A percentile compares a stretch with the other conserved stretches of the same genome.
Conservation (phyloP, 2,888 invertebrate species). For the Lysandra bellargus region DNA sequence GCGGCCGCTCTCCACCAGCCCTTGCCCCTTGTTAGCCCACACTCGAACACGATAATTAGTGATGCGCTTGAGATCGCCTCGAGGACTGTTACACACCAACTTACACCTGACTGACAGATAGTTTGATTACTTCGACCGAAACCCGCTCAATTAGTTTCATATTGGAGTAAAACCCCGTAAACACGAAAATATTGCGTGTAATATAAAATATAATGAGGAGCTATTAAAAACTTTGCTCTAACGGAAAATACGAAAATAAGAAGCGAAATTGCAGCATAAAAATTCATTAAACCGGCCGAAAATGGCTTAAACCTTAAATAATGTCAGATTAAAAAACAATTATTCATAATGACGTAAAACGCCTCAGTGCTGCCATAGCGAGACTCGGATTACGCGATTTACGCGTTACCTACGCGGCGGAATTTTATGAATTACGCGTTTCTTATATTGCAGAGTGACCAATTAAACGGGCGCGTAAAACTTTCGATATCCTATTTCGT, state of each 20-base stretch:
- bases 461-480: constrained; percentile 48
- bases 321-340: constrained; percentile 44
- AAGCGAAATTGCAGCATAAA: constrained; percentile 34
- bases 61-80: constrained; percentile 42
- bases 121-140: not conserved
- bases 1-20: constrained; percentile 33
- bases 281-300: constrained; percentile 34
- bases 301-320: constrained; percentile 38
- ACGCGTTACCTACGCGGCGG: constrained; percentile 47
- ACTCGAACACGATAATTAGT: constrained; percentile 43
- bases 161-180: not conserved
- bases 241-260: constrained; percentile 34
- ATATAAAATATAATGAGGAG: constrained; percentile 28
- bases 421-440: constrained; percentile 50
- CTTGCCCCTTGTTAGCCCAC: constrained; percentile 42
- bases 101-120: constrained; percentile 12
- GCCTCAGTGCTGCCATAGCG: constrained; percentile 41
- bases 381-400: constrained; percentile 44
- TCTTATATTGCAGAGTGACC: constrained; percentile 51
- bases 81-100: constrained; percentile 33
- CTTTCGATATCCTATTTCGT: constrained; percentile 34
- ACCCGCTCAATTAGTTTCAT: not conserved
- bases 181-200: constrained; percentile 1
- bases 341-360: constrained; percentile 43
- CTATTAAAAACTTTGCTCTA: constrained; percentile 32